Conservation (phyloP, 2,113 vertebrate species). For the Pachyramphus minor region DNA sequence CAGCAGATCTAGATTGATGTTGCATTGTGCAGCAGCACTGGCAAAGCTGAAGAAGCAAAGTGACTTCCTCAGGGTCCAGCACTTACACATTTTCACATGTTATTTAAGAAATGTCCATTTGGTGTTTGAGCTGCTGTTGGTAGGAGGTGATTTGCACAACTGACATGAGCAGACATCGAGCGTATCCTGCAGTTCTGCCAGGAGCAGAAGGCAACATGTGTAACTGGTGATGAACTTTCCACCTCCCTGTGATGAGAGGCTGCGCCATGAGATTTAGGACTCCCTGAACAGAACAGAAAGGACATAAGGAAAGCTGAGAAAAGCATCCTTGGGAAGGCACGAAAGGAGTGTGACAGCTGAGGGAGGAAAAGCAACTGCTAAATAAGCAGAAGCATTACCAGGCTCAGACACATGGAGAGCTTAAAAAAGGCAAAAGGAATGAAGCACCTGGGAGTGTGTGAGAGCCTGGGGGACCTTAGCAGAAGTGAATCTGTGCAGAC, state of each 20-base stretch:
- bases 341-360: slow-evolving; percentile 23
- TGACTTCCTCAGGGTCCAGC: background rate
- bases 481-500: background rate
- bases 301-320: slow-evolving; percentile 40
- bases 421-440: background rate
- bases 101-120: background rate
- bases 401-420: background rate
- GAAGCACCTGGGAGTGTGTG: background rate
- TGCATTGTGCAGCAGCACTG: background rate
- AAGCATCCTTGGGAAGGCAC: background rate
- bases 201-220: background rate
- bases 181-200: background rate
- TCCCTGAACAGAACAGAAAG: background rate
- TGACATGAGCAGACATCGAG: background rate
- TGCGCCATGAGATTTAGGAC: background rate
- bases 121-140: background rate
- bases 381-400: slow-evolving; percentile 8
- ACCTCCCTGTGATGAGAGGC: background rate
- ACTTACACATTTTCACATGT: background rate
- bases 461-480: background rate
- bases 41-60: background rate
- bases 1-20: background rate
- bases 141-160: accelerated
- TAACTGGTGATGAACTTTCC: slow-evolving; percentile 5
- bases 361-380: slow-evolving; percentile 46